These are phyloP conservation scores for Zaprionus camerounensis DNA, from an alignment of 1,140 invertebrate species.

Conservation along the genomic window DNA sequence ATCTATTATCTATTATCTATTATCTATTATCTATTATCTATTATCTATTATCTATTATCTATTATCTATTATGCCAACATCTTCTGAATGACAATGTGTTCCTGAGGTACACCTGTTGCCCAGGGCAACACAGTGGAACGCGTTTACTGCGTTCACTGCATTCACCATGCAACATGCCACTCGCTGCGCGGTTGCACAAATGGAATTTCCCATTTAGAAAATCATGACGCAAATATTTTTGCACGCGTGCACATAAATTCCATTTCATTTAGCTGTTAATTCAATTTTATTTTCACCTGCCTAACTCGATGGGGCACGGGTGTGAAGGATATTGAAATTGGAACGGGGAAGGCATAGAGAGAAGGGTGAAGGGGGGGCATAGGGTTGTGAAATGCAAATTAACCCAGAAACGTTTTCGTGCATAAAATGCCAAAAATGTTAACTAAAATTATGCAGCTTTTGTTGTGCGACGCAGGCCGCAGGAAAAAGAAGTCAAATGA, in stretches of 20 bases:
- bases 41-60: conserved; percentile 5
- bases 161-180: conserved; percentile 24
- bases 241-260: conserved; percentile 60
- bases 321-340: conserved; percentile 28
- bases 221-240: conserved; percentile 43
- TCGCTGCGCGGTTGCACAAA: conserved; percentile 19
- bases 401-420: conserved; percentile 75
- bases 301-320: too few relatives aligned
- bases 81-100: too few relatives aligned
- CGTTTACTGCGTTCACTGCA: not conserved
- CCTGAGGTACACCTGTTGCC: not conserved
- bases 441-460: conserved; percentile 74
- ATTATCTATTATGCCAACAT: not conserved
- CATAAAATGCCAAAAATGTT: conserved; percentile 75
- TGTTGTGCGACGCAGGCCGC: conserved; percentile 20
- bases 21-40: conserved; percentile 3
- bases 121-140: not conserved
- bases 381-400: conserved; percentile 59
- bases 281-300: conserved; percentile 58
- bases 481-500: conserved; percentile 38
- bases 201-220: conserved; percentile 25
- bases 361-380: not conserved
- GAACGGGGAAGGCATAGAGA: not conserved
- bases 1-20: conserved; percentile 5
- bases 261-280: conserved; percentile 72